Base-by-base conservation (phyloP, 2,113 vertebrate species). In the Periophthalmus modestus region DNA sequence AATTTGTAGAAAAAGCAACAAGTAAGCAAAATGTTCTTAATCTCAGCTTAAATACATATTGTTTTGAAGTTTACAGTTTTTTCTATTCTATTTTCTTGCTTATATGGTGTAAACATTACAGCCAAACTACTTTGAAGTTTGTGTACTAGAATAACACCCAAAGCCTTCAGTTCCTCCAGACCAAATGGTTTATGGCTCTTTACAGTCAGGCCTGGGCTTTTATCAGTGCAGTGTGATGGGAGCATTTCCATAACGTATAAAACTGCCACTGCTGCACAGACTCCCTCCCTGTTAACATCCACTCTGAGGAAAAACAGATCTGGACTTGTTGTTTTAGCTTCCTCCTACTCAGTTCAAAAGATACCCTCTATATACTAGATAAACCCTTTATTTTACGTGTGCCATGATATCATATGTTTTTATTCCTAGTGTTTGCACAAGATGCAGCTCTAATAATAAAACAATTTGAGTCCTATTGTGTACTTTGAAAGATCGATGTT, bases 351-450 rank as follows among this genome's bases (percentile, higher is more conserved):
- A 47, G 73, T 39, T 74, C 13, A 71, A 67, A 78, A 59, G 28
- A 68, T 79, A 82, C 71, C 66, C 73, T 0, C 14, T 14, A 73
- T 68, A 50, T 84, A 87, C 88, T 84, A 80, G 76, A 82, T 66
- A 36, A 79, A 55, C 14, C 15, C 16, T 62, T 75, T 75, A 82
- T 66, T 39, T n/a, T 33, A 46, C 58, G 24, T 63, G 28, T 58
- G 18, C 4, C 1, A 1, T n/a, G n/a, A 57, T n/a, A 24, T 33
- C 3, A 16, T 61, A 13, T 23, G 55, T 57, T 59, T 59, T 59
- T 23, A 15, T 59, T 28, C 4, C 5, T 1, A 18, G 59, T 34
- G 28, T 34, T 62, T 62, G 28, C 28, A 18, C 59, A 62, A 34
- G 59, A 34, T 62, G 59, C 9, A 65, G 6, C 36, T 63, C 68